phyloP scores from a whole-genome alignment of 2,888 invertebrate species.

The Kryphioiulus occultus region DNA sequence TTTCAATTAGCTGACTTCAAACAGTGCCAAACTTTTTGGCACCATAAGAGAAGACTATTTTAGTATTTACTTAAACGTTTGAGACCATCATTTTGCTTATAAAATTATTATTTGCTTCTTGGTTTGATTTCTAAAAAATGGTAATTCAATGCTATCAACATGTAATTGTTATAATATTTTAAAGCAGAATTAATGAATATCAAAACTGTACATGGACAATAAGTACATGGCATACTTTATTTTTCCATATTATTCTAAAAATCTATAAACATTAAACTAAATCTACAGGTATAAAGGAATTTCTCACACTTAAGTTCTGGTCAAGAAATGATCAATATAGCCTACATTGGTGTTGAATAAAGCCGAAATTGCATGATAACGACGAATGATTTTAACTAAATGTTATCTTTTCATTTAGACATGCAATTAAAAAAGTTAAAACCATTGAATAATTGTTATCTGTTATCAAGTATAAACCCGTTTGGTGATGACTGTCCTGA shows the following conservation, averaged over 20 bases:
- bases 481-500: not conserved
- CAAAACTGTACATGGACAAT: not conserved
- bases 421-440: not conserved
- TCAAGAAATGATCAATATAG: not conserved
- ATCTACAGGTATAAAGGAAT: not conserved
- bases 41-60: not conserved
- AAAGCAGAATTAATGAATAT: not conserved
- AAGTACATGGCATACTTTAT: not conserved
- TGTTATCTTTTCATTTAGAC: not conserved
- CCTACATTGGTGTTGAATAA: not conserved
- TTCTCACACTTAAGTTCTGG: not conserved
- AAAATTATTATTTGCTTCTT: not conserved
- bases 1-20: not conserved
- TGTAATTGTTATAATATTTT: not conserved
- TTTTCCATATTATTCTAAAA: not conserved
- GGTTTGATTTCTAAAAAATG: not conserved
- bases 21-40: not conserved
- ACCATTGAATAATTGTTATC: not conserved
- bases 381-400: not conserved
- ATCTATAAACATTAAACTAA: not conserved
- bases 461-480: not conserved
- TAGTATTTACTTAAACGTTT: not conserved
- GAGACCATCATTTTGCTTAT: not conserved
- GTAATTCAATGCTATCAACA: not conserved
- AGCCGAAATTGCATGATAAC: not conserved